A percentile compares a stretch with the other conserved stretches of the same genome.
These are phyloP conservation scores for Notolepis coatsorum DNA, from an alignment of 2,797 vertebrate species.

Conservation along the genomic window DNA sequence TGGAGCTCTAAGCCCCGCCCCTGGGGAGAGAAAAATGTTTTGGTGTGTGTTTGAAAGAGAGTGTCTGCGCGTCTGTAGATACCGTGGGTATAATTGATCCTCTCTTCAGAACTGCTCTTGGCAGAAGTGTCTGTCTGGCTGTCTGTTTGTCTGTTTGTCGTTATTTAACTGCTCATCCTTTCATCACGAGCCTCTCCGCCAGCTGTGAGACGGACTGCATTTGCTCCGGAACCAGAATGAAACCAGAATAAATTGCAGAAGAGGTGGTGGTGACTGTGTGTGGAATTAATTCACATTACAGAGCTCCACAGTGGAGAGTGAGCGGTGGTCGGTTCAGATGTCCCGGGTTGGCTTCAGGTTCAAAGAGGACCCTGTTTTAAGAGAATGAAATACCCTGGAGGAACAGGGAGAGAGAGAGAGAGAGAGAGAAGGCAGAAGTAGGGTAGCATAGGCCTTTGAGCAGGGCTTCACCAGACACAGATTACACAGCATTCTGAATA, in stretches of 20 bases:
- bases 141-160: too few species aligned
- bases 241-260: not conserved
- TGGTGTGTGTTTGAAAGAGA: conserved; percentile 9
- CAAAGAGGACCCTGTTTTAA: conserved; percentile 57
- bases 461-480: conserved; percentile 43
- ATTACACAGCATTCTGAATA: conserved; percentile 57
- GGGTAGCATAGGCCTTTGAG: conserved; percentile 63
- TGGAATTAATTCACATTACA: conserved; percentile 4
- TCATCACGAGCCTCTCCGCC: conserved; percentile 13
- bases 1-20: conserved; percentile 20
- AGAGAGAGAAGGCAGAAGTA: conserved; percentile 50
- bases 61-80: conserved; percentile 27
- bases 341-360: conserved; percentile 54
- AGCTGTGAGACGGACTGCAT: conserved; percentile 3
- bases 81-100: conserved; percentile 1
- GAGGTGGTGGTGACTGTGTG: not conserved
- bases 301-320: conserved; percentile 23
- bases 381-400: conserved; percentile 37
- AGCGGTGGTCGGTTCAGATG: conserved; percentile 38
- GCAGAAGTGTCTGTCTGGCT: conserved; percentile 5
- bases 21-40: not conserved
- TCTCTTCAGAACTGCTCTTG: conserved; percentile 12
- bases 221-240: conserved; percentile 9
- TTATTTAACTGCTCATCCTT: not conserved
- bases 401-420: conserved; percentile 45